phyloP scores from a whole-genome alignment of 2,888 invertebrate genomes.

The Lucinisca nassula region DNA sequence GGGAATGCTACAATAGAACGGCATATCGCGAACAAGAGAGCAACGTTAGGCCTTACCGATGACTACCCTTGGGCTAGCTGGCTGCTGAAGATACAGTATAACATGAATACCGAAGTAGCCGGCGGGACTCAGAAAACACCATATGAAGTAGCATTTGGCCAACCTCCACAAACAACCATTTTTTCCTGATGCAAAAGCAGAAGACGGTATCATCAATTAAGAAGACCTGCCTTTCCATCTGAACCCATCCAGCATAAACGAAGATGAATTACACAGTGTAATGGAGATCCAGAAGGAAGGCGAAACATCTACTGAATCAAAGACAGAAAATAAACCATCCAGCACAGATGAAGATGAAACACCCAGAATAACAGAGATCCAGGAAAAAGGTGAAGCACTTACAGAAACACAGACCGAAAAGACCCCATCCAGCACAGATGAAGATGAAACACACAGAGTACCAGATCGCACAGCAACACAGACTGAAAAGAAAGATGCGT shows the following conservation, averaged over 20 bases:
- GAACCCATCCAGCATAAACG: background rate
- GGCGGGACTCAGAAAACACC: conserved; percentile 10
- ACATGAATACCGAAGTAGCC: conserved; percentile 23
- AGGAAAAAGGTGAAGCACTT: background rate
- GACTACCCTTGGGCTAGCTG: conserved; percentile 9
- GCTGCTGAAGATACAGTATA: conserved; percentile 13
- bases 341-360: background rate
- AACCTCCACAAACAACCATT: conserved; percentile 5
- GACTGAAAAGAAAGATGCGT: no score
- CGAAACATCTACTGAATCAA: no score
- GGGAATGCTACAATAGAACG: conserved; percentile 32
- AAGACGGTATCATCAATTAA: background rate
- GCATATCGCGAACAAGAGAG: conserved; percentile 23
- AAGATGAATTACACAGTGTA: background rate
- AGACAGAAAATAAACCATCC: no score
- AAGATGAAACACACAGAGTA: background rate
- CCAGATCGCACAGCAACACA: no score
- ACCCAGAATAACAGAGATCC: background rate
- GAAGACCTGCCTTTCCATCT: background rate
- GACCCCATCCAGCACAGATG: background rate
- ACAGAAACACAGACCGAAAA: background rate
- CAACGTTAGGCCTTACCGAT: background rate
- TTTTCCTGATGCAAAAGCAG: background rate
- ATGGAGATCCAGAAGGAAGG: background rate
- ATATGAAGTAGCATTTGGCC: conserved; percentile 32